phyloP scores from a whole-genome alignment of 1,140 invertebrate species.

The Metaphire vulgaris region DNA sequence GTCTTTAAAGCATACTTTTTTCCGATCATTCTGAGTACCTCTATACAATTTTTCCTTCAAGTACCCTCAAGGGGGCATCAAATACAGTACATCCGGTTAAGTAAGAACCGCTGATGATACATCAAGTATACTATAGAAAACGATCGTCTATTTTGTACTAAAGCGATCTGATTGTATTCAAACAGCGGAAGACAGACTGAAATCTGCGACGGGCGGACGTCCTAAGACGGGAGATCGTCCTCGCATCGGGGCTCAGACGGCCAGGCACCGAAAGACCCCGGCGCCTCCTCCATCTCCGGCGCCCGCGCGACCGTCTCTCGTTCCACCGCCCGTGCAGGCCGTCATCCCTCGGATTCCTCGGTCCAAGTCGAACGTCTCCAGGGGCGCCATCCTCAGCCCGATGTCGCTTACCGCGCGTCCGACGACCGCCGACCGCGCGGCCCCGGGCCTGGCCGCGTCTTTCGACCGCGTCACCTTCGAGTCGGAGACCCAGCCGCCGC shows the following conservation, averaged over 20 bases:
- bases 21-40: too few relatives aligned
- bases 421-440: neutral
- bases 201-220: neutral
- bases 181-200: neutral
- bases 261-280: neutral
- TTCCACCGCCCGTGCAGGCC: neutral
- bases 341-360: neutral
- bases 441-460: neutral
- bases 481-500: neutral
- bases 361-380: neutral
- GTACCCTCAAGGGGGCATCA: too few relatives aligned
- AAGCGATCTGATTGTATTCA: too few relatives aligned
- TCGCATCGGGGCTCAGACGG: neutral
- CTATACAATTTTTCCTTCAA: too few relatives aligned
- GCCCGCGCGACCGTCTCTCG: too few relatives aligned
- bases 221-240: neutral
- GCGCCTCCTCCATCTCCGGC: neutral
- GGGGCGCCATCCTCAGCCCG: neutral
- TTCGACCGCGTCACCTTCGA: neutral
- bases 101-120: too few relatives aligned
- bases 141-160: too few relatives aligned
- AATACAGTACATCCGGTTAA: too few relatives aligned
- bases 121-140: too few relatives aligned
- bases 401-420: neutral
- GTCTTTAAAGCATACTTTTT: too few relatives aligned